phyloP scores from a whole-genome alignment of 2,888 invertebrate species.

The Allolobophora icterica region DNA sequence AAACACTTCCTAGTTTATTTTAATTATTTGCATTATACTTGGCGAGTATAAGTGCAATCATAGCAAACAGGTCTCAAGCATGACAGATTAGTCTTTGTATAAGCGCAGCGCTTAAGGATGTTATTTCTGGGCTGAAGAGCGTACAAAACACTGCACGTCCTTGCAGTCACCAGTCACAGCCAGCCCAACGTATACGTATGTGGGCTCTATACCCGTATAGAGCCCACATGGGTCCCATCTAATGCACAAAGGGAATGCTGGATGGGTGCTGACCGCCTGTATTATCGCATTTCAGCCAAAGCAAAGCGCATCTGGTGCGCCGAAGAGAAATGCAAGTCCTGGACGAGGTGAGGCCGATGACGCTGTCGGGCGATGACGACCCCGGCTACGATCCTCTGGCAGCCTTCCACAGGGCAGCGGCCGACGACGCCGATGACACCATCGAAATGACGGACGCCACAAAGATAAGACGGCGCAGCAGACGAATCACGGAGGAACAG shows the following conservation, averaged over 20 bases:
- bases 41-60: neutral
- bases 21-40: neutral
- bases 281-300: neutral
- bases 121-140: neutral
- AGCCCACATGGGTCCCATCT: no score
- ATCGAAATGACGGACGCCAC: slow-evolving; percentile 14
- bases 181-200: neutral
- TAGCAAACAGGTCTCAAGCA: neutral
- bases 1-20: neutral
- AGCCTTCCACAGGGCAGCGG: neutral
- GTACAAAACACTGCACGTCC: no score
- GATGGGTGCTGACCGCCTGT: neutral
- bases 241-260: no score
- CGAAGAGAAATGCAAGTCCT: neutral
- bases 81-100: neutral
- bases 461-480: neutral
- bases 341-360: slow-evolving; percentile 6
- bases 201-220: neutral
- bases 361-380: slow-evolving; percentile 21
- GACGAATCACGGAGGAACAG: neutral
- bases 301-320: neutral
- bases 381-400: neutral
- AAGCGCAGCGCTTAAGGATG: neutral
- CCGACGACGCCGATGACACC: slow-evolving; percentile 24
- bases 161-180: neutral